These are phyloP conservation scores for Drosophila sechellia DNA, from an alignment of 1,140 invertebrate species.

Conservation along the genomic window DNA sequence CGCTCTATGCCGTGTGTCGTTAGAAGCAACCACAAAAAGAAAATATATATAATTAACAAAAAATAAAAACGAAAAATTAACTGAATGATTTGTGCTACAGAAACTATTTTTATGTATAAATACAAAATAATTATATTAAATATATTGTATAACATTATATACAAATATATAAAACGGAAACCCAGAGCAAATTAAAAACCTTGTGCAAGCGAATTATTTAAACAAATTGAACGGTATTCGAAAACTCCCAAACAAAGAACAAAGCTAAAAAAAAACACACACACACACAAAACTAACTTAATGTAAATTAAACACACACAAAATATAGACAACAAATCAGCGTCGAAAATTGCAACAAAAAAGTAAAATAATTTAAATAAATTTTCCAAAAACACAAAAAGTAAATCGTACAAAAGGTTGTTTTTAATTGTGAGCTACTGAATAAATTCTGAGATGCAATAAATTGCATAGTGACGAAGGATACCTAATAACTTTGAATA, in stretches of 20 bases:
- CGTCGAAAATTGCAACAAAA: conserved; percentile 43
- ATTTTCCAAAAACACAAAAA: conserved; percentile 54
- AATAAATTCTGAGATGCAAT: too few relatives aligned
- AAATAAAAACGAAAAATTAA: conserved; percentile 10
- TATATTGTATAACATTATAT: conserved; percentile 62
- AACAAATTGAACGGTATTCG: conserved; percentile 36
- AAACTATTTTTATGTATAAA: conserved; percentile 70
- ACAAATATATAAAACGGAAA: conserved; percentile 40
- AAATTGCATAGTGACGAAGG: too few relatives aligned
- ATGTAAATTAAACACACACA: conserved; percentile 32
- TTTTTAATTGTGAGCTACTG: conserved; percentile 5
- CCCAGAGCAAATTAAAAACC: conserved; percentile 44
- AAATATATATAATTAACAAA: neutral
- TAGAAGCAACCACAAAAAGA: conserved; percentile 27
- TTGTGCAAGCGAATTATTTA: conserved; percentile 48
- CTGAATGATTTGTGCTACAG: conserved; percentile 50
- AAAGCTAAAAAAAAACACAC: conserved; percentile 45
- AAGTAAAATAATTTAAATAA: conserved; percentile 55
- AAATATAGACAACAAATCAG: conserved; percentile 25
- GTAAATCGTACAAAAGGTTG: neutral
- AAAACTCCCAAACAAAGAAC: conserved; percentile 45
- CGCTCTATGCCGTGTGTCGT: conserved; percentile 57
- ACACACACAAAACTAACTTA: conserved; percentile 26
- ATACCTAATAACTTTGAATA: neutral
- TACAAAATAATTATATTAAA: conserved; percentile 61